Percentiles rank a stretch among this genome's conserved stretches.
These are phyloP conservation scores for Sminthopsis crassicaudata DNA, from an alignment of 2,113 vertebrate genomes.

Conservation along the genomic window DNA sequence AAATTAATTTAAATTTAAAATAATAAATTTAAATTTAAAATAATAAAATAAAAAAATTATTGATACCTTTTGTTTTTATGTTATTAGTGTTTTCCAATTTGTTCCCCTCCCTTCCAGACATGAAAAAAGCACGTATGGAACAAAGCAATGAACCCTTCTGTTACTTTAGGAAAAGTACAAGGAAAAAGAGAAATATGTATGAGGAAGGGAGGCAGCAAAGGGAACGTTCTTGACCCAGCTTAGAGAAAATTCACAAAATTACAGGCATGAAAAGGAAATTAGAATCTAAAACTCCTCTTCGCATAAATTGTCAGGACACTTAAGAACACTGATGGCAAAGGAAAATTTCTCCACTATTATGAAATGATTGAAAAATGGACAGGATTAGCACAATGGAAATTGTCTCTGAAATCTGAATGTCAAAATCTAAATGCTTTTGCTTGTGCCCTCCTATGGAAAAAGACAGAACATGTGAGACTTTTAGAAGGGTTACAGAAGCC, in stretches of 20 bases:
- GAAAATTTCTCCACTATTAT: neutral
- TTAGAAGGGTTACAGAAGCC: neutral
- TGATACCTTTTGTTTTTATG: neutral
- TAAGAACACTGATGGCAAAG: neutral
- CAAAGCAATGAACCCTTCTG: neutral
- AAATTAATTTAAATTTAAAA: too few species aligned
- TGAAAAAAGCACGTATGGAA: neutral
- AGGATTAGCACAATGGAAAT: neutral
- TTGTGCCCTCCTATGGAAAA: neutral
- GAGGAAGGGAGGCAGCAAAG: neutral
- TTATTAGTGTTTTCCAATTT: fast-evolving
- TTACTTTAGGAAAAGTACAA: neutral
- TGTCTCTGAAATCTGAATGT: neutral
- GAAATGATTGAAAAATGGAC: neutral
- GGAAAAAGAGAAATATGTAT: neutral
- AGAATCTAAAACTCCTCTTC: neutral
- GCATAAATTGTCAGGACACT: neutral
- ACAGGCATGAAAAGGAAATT: neutral
- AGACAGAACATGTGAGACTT: neutral
- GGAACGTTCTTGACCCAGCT: neutral
- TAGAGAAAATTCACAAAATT: neutral
- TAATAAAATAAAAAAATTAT: too few species aligned
- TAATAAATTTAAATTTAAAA: neutral
- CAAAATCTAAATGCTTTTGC: neutral
- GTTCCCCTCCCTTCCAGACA: neutral